These are phyloP conservation scores for Pelochelys cantorii DNA, from an alignment of 2,797 vertebrate species.

Conservation along the genomic window DNA sequence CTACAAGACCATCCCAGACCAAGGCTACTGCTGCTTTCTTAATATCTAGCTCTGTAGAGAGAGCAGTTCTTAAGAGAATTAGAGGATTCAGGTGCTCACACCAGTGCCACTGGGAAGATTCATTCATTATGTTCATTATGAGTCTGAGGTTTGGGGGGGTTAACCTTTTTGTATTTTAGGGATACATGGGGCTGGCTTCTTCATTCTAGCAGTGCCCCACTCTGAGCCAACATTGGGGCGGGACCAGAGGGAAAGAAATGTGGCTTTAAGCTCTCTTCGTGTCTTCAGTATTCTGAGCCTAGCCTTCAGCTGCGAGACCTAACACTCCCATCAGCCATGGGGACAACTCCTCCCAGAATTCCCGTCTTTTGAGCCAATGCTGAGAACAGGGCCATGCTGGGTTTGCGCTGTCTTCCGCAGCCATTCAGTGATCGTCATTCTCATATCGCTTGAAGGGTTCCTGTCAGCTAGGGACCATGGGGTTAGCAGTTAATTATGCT, in stretches of 20 bases:
- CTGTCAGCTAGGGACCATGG: neutral
- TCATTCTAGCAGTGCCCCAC: too few species aligned
- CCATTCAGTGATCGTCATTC: neutral
- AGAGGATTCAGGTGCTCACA: too few species aligned
- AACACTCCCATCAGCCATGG: neutral
- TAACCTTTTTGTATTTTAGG: too few species aligned
- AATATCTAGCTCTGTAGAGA: neutral
- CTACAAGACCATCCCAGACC: neutral
- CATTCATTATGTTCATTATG: too few species aligned
- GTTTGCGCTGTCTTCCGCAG: neutral
- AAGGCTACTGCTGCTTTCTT: neutral
- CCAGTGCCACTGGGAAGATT: too few species aligned
- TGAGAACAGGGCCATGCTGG: rapidly evolving
- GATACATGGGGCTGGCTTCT: too few species aligned
- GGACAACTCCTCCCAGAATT: neutral
- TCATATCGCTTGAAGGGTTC: neutral
- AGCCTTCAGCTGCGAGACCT: neutral
- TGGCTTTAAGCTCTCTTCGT: too few species aligned
- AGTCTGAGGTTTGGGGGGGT: too few species aligned
- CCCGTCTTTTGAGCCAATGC: neutral
- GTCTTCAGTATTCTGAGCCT: too few species aligned
- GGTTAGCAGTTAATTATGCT: neutral
- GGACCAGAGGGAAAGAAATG: too few species aligned
- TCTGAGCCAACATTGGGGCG: too few species aligned
- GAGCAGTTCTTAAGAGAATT: neutral